A percentile compares a stretch with the other conserved stretches of the same genome.
Evolutionary conservation across 2,797 vertebrate genomes (phyloP).

Genomic region (Molossus alvarezi): DNA sequence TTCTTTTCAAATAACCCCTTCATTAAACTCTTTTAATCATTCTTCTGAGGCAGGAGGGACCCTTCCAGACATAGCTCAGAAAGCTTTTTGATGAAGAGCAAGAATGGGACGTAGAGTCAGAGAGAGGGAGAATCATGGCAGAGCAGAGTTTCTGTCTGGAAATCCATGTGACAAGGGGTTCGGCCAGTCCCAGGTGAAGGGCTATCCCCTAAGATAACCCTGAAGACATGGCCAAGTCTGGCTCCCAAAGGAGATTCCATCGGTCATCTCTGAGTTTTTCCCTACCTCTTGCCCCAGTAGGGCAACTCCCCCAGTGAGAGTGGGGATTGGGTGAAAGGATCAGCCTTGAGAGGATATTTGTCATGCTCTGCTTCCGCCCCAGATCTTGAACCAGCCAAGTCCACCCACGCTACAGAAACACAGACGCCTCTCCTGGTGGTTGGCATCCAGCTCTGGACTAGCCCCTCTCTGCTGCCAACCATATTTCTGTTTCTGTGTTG

Average conservation of each 20-base stretch:
- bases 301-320: not conserved
- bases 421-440: slow-evolving; percentile 22
- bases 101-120: not conserved
- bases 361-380: slow-evolving; percentile 27
- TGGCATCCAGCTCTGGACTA: not conserved
- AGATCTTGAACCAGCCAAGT: slow-evolving; percentile 41
- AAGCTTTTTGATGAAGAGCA: not conserved
- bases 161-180: not conserved
- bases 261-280: not conserved
- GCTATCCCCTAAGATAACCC: not conserved
- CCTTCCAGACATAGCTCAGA: not conserved
- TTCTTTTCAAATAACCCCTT: slow-evolving; percentile 30
- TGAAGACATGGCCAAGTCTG: not conserved
- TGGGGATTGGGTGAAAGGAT: not conserved
- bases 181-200: not conserved
- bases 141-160: not conserved
- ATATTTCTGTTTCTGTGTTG: slow-evolving; percentile 28
- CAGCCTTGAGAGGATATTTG: not conserved
- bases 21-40: slow-evolving; percentile 22
- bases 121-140: not conserved
- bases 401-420: slow-evolving; percentile 2
- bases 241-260: not conserved
- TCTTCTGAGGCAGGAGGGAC: not conserved
- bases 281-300: not conserved
- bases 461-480: not conserved